A percentile compares a stretch with the other conserved stretches of the same genome.
Evolutionary conservation across 2,797 vertebrate species (phyloP).

Genomic region (Rhadinocentrus ornatus): DNA sequence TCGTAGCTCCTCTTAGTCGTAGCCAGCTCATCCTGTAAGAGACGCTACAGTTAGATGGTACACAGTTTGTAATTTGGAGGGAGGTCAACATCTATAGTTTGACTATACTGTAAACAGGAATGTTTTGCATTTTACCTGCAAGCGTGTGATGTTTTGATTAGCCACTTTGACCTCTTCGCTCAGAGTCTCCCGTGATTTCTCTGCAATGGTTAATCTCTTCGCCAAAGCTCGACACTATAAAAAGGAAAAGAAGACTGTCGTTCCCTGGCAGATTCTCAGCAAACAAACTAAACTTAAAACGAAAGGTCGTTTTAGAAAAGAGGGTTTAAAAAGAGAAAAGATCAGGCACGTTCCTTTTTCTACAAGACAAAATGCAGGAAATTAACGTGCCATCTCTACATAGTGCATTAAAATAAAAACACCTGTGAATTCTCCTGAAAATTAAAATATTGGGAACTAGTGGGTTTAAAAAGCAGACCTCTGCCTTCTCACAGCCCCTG

Average conservation of each 20-base stretch:
- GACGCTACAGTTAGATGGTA: slow-evolving; percentile 5
- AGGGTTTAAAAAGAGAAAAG: slow-evolving; percentile 21
- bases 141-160: slow-evolving; percentile 91
- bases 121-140: slow-evolving; percentile 87
- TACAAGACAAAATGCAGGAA: slow-evolving; percentile 23
- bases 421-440: not conserved
- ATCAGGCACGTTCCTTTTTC: slow-evolving; percentile 34
- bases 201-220: slow-evolving; percentile 91
- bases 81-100: not conserved
- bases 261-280: not conserved
- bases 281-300: not conserved
- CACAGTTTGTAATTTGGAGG: not conserved
- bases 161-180: slow-evolving; percentile 88
- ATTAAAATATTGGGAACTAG: not conserved
- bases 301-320: slow-evolving; percentile 18
- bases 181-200: slow-evolving; percentile 90
- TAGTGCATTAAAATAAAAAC: slow-evolving; percentile 2
- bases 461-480: not conserved
- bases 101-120: not conserved
- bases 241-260: slow-evolving; percentile 1
- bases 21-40: slow-evolving; percentile 90
- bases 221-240: slow-evolving; percentile 93
- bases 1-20: slow-evolving; percentile 98
- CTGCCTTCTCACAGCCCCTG: not conserved
- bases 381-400: slow-evolving; percentile 32